Percentiles rank a stretch among this genome's conserved stretches.
Conservation (phyloP, 35 echinoderm and acorn worm species). For the Hemicentrotus pulcherrimus region DNA sequence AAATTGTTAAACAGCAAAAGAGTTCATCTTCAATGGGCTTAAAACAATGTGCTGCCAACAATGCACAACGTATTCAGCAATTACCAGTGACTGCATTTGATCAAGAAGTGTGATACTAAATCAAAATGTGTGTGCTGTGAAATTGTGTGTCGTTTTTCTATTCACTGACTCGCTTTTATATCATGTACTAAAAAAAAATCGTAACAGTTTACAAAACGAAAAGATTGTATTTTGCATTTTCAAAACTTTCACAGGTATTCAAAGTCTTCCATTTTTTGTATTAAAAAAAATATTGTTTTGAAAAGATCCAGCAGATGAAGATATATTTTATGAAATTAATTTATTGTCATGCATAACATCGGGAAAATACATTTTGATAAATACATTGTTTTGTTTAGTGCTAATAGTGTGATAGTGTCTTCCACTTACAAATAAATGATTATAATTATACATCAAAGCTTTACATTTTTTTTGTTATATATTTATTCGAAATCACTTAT, state of each 20-base stretch:
- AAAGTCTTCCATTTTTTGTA: not conserved
- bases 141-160: not conserved
- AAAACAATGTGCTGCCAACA: not conserved
- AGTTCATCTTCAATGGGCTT: not conserved
- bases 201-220: not conserved
- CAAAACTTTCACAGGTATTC: not conserved
- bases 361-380: not conserved
- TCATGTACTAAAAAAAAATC: not conserved
- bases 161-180: not conserved
- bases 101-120: not conserved
- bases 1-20: not conserved
- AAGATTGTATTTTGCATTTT: not conserved
- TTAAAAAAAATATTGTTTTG: not conserved
- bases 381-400: not conserved
- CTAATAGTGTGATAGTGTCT: not conserved
- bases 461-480: not conserved
- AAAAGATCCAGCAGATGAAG: not conserved
- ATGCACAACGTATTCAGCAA: not conserved
- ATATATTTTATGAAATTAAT: not conserved
- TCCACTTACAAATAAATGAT: not conserved
- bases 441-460: not conserved
- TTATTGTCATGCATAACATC: not conserved
- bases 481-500: not conserved
- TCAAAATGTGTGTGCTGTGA: not conserved
- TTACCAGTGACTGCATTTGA: not conserved